Evolutionary conservation across 2,888 invertebrate species (phyloP).

Genomic region (Microctonus hyperodae): DNA sequence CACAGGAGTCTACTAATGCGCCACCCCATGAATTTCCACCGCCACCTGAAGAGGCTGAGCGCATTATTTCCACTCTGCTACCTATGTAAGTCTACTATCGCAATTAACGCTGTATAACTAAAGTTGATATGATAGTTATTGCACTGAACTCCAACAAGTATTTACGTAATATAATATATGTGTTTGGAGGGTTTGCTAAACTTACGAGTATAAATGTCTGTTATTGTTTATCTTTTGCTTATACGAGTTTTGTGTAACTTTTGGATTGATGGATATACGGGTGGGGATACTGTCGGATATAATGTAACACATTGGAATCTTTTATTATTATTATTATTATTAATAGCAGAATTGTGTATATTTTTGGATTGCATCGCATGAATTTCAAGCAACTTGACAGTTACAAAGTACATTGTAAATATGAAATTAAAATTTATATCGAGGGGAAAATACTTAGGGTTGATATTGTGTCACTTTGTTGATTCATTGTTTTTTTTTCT

Average conservation of each 20-base stretch:
- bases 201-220: slow-evolving; percentile 10
- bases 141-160: slow-evolving; percentile 22
- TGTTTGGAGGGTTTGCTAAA: slow-evolving; percentile 16
- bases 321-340: no score
- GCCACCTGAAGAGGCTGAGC: slow-evolving; percentile 79
- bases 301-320: neutral
- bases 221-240: slow-evolving; percentile 26
- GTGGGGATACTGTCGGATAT: neutral
- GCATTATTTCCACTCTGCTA: slow-evolving; percentile 77
- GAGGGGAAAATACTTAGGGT: neutral
- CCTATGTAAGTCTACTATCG: slow-evolving; percentile 69
- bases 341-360: slow-evolving; percentile 2
- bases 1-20: slow-evolving; percentile 65
- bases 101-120: neutral
- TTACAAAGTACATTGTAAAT: neutral
- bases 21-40: slow-evolving; percentile 71
- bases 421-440: neutral
- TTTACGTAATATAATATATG: slow-evolving; percentile 4
- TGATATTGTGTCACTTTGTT: neutral
- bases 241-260: slow-evolving; percentile 9
- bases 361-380: neutral
- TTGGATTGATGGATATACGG: neutral
- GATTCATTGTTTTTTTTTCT: slow-evolving; percentile 18
- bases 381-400: neutral
- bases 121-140: slow-evolving; percentile 3